These are phyloP conservation scores for Apus apus DNA, from an alignment of 2,113 vertebrate species.

Conservation along the genomic window DNA sequence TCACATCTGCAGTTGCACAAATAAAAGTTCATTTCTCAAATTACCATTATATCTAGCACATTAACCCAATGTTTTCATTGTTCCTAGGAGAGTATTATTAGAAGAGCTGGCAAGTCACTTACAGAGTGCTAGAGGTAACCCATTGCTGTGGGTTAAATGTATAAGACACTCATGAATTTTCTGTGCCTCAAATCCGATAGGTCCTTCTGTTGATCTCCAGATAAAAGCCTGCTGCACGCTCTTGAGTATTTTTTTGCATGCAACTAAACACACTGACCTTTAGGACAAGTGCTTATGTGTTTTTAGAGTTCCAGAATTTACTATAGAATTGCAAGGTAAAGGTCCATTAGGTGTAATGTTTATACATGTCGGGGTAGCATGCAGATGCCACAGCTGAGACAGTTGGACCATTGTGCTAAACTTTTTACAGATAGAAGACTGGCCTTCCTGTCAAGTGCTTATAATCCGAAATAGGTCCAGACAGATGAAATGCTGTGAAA, in stretches of 20 bases:
- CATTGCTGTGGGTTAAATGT: not conserved
- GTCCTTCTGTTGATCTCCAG: not conserved
- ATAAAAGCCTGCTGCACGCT: not conserved
- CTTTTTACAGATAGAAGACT: not conserved
- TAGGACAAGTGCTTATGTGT: not conserved
- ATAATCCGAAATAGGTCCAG: not conserved
- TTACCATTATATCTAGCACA: not conserved
- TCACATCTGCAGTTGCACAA: conserved; percentile 22
- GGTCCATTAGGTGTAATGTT: not conserved
- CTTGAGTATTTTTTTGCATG: not conserved
- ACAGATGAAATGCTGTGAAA: not conserved
- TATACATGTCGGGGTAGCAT: not conserved
- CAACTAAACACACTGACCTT: not conserved
- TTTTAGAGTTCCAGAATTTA: not conserved
- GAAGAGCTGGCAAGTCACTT: not conserved
- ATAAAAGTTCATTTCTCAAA: conserved; percentile 7
- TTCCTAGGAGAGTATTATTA: not conserved
- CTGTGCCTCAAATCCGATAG: not conserved
- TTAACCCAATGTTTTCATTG: not conserved
- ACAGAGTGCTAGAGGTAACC: not conserved
- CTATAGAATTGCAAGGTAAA: not conserved
- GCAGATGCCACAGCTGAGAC: not conserved
- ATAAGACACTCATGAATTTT: not conserved
- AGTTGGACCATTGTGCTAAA: not conserved
- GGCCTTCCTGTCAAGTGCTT: not conserved